A percentile compares a stretch with the other conserved stretches of the same genome.
These are phyloP conservation scores for Neelides folsomi DNA, from an alignment of 2,888 invertebrate genomes.

Conservation along the genomic window DNA sequence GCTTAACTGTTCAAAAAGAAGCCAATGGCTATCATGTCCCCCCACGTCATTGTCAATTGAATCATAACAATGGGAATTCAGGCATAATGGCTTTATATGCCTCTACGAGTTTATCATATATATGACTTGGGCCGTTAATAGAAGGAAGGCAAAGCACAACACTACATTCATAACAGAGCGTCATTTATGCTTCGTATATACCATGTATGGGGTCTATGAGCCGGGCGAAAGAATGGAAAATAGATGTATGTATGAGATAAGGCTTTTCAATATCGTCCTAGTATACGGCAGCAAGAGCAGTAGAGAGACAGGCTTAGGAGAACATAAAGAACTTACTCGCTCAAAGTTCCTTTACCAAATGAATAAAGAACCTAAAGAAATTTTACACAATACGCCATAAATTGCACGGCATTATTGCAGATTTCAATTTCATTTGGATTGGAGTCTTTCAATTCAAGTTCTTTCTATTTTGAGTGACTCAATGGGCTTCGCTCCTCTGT, in stretches of 20 bases:
- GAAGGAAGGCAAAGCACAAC: no score
- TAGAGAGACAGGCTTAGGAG: no score
- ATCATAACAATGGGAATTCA: conserved; percentile 8
- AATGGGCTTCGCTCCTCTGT: not conserved
- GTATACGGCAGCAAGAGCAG: no score
- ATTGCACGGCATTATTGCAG: conserved; percentile 18
- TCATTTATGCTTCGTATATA: no score
- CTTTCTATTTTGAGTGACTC: not conserved
- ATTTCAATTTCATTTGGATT: conserved; percentile 13
- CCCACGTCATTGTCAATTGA: conserved; percentile 10
- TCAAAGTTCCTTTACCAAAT: no score
- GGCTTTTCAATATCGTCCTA: no score
- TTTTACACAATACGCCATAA: conserved; percentile 16
- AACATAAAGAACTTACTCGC: no score
- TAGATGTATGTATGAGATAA: no score
- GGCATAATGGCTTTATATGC: conserved; percentile 1
- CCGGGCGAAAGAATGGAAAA: no score
- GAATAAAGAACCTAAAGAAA: conserved; percentile 12
- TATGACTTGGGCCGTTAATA: no score
- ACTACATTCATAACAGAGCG: no score
- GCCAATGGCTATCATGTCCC: conserved; percentile 14
- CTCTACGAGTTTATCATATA: not conserved
- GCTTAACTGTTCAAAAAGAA: not conserved
- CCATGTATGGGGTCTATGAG: no score
- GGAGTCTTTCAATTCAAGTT: not conserved